Conservation (phyloP, 2,113 vertebrate genomes). For the Chrysochloris asiatica region DNA sequence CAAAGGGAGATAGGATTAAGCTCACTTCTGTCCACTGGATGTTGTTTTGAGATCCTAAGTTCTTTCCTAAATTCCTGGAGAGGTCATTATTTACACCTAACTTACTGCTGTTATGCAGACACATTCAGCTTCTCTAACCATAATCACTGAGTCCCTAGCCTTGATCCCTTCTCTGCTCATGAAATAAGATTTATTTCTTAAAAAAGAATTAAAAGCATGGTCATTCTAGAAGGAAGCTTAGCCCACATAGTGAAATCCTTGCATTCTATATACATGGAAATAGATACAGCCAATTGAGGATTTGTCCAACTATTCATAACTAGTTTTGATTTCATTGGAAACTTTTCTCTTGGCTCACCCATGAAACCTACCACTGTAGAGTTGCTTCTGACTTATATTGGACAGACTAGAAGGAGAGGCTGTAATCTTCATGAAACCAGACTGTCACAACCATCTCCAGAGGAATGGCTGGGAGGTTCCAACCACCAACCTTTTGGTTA, state of each 20-base stretch:
- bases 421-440: neutral
- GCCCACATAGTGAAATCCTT: neutral
- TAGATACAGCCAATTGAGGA: neutral
- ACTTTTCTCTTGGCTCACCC: neutral
- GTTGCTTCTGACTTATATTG: neutral
- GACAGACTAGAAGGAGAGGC: neutral
- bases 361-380: neutral
- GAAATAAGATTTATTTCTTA: slow-evolving; percentile 18
- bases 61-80: neutral
- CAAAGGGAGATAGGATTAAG: neutral
- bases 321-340: neutral
- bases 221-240: neutral
- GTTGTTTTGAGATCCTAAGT: neutral
- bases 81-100: neutral
- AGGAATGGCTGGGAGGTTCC: no score
- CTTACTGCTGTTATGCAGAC: no score
- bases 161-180: neutral
- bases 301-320: no score
- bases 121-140: neutral
- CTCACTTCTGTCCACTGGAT: neutral
- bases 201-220: neutral
- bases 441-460: neutral
- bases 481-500: no score
- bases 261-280: neutral
- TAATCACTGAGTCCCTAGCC: neutral